Evolutionary conservation across 2,888 invertebrate genomes (phyloP), one percentile per base, ranked within the genome.

Genomic region (Tetragonisca angustula): DNA sequence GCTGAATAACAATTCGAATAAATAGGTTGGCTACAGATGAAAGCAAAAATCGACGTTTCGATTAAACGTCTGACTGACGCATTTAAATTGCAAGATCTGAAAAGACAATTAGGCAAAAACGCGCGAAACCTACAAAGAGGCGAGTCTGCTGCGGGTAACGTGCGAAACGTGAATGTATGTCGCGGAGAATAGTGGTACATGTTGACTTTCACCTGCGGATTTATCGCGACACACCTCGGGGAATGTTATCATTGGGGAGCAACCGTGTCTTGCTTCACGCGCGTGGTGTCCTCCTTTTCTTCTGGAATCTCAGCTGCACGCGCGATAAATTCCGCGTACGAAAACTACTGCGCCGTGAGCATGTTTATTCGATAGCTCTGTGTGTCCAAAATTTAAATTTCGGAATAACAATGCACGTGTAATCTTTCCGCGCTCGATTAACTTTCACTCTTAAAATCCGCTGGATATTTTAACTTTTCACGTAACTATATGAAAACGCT

Each of bases 231-330:
- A 79, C 85, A 86, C 85, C 88, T 85, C 87, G 79, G 88, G 88
- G 88, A 91, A 89, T 86, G 87, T 91, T 89, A 91, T 90, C 87
- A 84, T 83, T 61, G 67, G 87, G 81, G 81, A 84, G 73, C 81
- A 73, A 84, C 72, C 79, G 77, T 79, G 81, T 83, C 86, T 85
- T 88, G 89, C 87, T 89, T 83, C 83, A 74, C 70, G 68, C 73
- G 75, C 54, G 83, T 65, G 56, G 77, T 69, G 76, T 82, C 76
- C 77, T 88, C 79, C 80, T 85, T 86, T 61, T 68, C 78, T 21
- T 32, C 69, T 59, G 43, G 76, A 87, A 88, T 78, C 77, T 70
- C 77, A 68, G 62, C 62, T 27, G 59, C 70, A 70, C 64, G 36
- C 56, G 54, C 68, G 76, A 86, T 84, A 79, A 76, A 81, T 76